Percentiles rank a stretch among this genome's conserved stretches.
Evolutionary conservation across 2,797 vertebrate genomes (phyloP).

Genomic region (Podargus strigoides): DNA sequence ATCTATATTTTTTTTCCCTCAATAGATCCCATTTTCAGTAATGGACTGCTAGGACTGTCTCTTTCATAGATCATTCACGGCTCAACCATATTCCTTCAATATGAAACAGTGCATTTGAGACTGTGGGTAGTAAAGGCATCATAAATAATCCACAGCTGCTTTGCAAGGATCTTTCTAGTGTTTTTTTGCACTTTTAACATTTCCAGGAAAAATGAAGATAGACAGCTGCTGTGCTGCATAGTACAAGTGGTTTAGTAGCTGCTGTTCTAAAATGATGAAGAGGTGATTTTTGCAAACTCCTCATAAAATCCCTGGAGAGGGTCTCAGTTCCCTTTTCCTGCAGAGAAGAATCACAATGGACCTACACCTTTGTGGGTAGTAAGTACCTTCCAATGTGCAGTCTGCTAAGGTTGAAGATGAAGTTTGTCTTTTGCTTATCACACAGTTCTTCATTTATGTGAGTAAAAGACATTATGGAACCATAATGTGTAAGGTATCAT

Average conservation of each 20-base stretch:
- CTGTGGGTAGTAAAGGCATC: neutral
- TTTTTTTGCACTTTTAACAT: neutral
- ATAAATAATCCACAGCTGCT: slow-evolving; percentile 2
- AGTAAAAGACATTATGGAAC: neutral
- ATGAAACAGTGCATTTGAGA: neutral
- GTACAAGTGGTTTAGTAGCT: neutral
- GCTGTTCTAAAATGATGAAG: neutral
- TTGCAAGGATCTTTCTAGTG: neutral
- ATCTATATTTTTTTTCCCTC: neutral
- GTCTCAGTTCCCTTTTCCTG: neutral
- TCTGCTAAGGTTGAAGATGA: neutral
- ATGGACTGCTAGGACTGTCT: neutral
- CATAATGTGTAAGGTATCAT: neutral
- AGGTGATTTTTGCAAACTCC: neutral
- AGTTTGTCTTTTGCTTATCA: neutral
- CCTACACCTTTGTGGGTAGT: neutral
- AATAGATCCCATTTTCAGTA: neutral
- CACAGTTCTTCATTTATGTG: neutral
- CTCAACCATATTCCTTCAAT: neutral
- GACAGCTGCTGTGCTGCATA: neutral
- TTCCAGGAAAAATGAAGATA: neutral
- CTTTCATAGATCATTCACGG: neutral
- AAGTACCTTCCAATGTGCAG: neutral
- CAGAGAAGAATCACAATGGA: neutral
- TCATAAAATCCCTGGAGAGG: neutral